Percentiles rank a stretch among this genome's conserved stretches.
Conservation (phyloP, 1,140 invertebrate species). For the Piezodorus guildinii region DNA sequence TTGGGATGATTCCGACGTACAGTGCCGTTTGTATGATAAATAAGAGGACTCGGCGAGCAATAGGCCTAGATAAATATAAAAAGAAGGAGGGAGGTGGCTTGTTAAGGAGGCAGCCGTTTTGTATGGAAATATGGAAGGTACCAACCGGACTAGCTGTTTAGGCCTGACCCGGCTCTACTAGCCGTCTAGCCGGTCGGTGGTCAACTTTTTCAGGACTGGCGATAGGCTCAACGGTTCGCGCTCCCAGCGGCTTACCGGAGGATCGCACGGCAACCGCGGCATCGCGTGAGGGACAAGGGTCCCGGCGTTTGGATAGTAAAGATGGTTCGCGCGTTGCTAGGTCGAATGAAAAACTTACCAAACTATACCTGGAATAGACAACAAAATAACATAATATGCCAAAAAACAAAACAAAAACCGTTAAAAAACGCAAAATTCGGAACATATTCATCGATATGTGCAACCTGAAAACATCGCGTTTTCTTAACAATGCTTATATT, state of each 20-base stretch:
- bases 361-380: too few species aligned
- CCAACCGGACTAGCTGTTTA: not conserved
- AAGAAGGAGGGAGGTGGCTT: constrained; percentile 6
- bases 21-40: not conserved
- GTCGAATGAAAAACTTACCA: too few species aligned
- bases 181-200: not conserved
- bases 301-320: too few species aligned
- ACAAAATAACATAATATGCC: too few species aligned
- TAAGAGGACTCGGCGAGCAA: not conserved
- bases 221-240: not conserved
- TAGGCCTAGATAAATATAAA: constrained; percentile 1
- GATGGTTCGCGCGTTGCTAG: too few species aligned
- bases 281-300: not conserved
- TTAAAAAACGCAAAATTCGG: too few species aligned
- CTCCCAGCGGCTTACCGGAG: not conserved
- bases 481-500: too few species aligned
- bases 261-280: not conserved
- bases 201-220: constrained; percentile 1
- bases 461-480: too few species aligned
- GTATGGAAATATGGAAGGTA: constrained; percentile 5
- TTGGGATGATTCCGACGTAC: not conserved
- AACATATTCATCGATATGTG: too few species aligned
- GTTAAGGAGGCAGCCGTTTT: constrained; percentile 8
- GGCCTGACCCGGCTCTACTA: not conserved
- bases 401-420: too few species aligned